Conservation (phyloP, 2,113 vertebrate species). For the Aleadryas rufinucha region DNA sequence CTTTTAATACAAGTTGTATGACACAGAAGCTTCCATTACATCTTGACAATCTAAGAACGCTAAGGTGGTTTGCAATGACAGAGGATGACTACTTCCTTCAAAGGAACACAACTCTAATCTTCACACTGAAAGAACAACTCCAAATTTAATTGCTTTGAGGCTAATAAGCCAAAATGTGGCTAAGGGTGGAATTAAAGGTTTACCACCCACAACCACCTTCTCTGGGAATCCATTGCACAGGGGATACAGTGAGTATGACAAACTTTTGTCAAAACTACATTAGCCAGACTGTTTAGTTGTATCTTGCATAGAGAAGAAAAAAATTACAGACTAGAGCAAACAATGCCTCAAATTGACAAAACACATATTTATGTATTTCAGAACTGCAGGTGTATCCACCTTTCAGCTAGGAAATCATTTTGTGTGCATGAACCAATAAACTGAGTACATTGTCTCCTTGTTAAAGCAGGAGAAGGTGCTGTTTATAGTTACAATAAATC, state of each 20-base stretch:
- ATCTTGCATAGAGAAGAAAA: background rate
- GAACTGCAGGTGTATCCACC: background rate
- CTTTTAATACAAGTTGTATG: background rate
- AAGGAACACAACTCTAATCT: background rate
- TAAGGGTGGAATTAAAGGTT: background rate
- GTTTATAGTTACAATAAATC: conserved; percentile 10
- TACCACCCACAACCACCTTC: background rate
- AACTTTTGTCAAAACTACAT: background rate
- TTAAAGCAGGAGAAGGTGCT: background rate
- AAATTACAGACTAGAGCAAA: background rate
- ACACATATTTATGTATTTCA: background rate
- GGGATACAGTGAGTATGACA: background rate
- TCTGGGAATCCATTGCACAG: background rate
- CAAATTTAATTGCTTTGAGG: background rate
- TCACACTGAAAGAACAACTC: background rate
- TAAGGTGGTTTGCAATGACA: background rate
- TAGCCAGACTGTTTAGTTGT: background rate
- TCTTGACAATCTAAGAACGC: background rate
- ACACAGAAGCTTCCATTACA: background rate
- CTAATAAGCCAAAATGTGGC: background rate
- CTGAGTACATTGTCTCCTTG: background rate
- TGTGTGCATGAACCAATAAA: background rate
- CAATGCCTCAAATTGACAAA: background rate
- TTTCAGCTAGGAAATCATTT: background rate
- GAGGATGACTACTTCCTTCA: background rate